Evolutionary conservation across 2,113 vertebrate genomes (phyloP).

Genomic region (Epinephelus lanceolatus): DNA sequence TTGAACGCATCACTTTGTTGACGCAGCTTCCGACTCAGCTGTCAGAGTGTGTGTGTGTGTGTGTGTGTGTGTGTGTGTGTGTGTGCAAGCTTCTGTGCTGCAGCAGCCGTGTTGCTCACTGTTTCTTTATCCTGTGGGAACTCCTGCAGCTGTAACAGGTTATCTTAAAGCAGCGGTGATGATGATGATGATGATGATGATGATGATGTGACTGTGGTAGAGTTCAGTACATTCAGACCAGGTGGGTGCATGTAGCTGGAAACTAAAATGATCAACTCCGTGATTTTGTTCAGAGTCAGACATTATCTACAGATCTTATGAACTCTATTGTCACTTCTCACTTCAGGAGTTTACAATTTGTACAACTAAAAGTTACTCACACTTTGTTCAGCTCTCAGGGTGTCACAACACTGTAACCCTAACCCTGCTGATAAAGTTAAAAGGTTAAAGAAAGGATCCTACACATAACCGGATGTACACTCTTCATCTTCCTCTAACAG

Average conservation of each 20-base stretch:
- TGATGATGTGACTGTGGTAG: neutral
- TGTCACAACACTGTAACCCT: neutral
- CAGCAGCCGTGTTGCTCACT: neutral
- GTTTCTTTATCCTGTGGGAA: neutral
- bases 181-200: too few relatives aligned
- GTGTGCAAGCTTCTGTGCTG: neutral
- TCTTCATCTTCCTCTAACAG: neutral
- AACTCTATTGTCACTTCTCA: neutral
- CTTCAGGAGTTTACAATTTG: neutral
- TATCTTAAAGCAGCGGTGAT: neutral
- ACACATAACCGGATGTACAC: neutral
- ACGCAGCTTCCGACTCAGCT: conserved; percentile 70
- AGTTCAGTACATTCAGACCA: neutral
- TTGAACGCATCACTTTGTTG: conserved; percentile 44
- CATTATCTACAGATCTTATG: neutral
- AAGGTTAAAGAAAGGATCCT: neutral
- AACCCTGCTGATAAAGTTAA: neutral
- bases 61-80: too few relatives aligned
- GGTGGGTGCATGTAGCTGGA: conserved; percentile 31
- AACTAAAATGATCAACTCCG: neutral
- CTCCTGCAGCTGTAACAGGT: neutral
- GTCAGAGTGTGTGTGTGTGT: neutral
- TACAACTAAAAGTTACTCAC: neutral
- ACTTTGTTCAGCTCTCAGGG: neutral
- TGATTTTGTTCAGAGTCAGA: neutral